These are phyloP conservation scores for Heliangelus exortis DNA, from an alignment of 2,797 vertebrate genomes.

Conservation along the genomic window DNA sequence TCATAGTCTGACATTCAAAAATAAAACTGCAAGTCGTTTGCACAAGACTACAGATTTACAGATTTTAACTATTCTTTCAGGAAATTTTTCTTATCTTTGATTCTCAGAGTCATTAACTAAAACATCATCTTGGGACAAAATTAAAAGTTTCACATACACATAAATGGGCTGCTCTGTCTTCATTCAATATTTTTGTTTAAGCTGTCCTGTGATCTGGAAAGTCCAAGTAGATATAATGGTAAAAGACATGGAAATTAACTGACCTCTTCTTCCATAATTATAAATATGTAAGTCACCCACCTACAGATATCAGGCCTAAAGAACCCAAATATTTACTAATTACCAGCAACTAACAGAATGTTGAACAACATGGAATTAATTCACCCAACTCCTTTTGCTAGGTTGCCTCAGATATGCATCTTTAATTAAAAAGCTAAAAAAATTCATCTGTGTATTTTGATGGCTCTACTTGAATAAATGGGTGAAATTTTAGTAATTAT, in stretches of 20 bases:
- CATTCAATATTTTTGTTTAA: not conserved
- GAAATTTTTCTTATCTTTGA: not conserved
- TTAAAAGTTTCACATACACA: not conserved
- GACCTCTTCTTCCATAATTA: not conserved
- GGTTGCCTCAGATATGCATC: not conserved
- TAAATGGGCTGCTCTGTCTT: not conserved
- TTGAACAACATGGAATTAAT: constrained; percentile 29
- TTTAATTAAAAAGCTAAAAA: constrained; percentile 57
- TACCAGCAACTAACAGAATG: not conserved
- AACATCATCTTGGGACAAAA: not conserved
- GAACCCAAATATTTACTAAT: constrained; percentile 16
- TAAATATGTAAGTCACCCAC: not conserved
- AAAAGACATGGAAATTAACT: not conserved
- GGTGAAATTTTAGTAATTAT: not conserved
- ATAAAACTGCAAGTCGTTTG: not conserved
- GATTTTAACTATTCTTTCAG: not conserved
- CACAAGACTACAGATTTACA: not conserved
- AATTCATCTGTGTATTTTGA: not conserved
- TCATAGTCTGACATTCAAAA: not conserved
- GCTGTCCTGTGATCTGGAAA: not conserved
- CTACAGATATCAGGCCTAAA: not conserved
- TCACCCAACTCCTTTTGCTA: constrained; percentile 15
- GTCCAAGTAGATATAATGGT: not conserved
- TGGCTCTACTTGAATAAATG: constrained; percentile 5
- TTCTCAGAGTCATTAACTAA: not conserved